Base-by-base conservation (phyloP, 2,113 vertebrate genomes). In the Myrmophylax atrothorax region DNA sequence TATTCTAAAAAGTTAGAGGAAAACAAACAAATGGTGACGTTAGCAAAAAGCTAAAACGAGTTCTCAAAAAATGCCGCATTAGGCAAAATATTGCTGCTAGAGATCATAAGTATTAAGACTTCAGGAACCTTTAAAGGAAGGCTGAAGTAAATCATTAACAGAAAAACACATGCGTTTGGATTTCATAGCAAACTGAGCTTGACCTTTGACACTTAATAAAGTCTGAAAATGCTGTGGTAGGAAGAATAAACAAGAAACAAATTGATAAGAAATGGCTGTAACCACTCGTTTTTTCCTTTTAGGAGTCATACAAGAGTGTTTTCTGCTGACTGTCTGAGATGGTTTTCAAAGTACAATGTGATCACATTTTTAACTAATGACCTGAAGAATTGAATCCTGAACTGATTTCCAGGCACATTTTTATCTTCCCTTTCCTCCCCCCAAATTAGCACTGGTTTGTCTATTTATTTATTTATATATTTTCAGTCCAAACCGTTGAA, bases 201-300 rank as follows among this genome's bases (percentile, higher is more conserved):
- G 91, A 97, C 96, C 97, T 97, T 96, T 97, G 96, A 94, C 87
- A 97, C 95, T 91, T 97, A 85, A 92, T 97, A 96, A 95, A 96
- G 94, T 91, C 83, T 94, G 77, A 95, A 97, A 98, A 74, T 72
- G 76, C 91, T 97, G 94, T 81, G 89, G 80, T 77, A 97, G 94
- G 84, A 97, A 96, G 95, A 97, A 94, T 58, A 97, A 96, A 97
- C 84, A 97, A 87, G 90, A 93, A 93, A 92, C 64, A 93, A 93
- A 77, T 83, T 29, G 52, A 96, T 97, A 97, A 97, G 79, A 89
- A 97, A 94, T 85, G 38, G 29, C 80, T 90, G 62, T 79, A 97
- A 94, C 81, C 67, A 94, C 95, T 97, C 96, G 56, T 91, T 96
- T 97, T 97, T 97, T 93, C 93, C 87, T 79, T 94, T 89, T 59